Evolutionary conservation across 1,140 invertebrate genomes (phyloP).

Genomic region (Contarinia nasturtii): DNA sequence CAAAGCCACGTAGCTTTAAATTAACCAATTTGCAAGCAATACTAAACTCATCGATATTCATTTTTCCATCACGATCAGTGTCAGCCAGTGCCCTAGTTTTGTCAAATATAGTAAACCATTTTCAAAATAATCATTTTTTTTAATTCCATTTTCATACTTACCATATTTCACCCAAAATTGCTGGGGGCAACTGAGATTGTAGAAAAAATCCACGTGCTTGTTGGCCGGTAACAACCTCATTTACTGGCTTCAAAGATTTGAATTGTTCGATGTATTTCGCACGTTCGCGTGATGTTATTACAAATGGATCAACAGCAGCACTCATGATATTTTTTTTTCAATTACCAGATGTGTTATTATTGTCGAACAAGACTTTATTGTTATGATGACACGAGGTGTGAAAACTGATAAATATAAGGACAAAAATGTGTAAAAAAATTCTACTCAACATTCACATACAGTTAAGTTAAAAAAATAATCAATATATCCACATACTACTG

Average conservation of each 20-base stretch:
- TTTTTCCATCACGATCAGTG: conserved; percentile 88
- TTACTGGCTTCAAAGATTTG: conserved; percentile 61
- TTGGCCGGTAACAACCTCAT: conserved; percentile 78
- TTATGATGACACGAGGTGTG: too few species aligned
- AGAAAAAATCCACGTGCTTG: conserved; percentile 90
- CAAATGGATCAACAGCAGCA: conserved; percentile 59
- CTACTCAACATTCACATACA: too few species aligned
- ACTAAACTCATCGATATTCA: conserved; percentile 92
- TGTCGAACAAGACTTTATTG: too few species aligned
- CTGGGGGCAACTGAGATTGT: conserved; percentile 73
- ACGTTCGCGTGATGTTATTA: conserved; percentile 70
- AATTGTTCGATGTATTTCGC: conserved; percentile 85
- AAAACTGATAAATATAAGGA: too few species aligned
- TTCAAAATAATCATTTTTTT: not conserved
- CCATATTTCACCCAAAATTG: conserved; percentile 87
- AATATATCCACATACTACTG: too few species aligned
- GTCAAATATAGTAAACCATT: not conserved
- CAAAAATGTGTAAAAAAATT: too few species aligned
- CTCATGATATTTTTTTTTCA: conserved; percentile 11
- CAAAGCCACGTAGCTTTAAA: conserved; percentile 76
- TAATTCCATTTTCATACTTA: conserved; percentile 24
- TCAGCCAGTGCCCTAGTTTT: conserved; percentile 70
- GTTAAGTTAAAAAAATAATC: too few species aligned
- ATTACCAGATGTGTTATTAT: too few species aligned
- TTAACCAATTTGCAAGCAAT: conserved; percentile 96